A percentile compares a stretch with the other conserved stretches of the same genome.
Conservation (phyloP, 2,888 invertebrate species). For the Folsomia manolachei region DNA sequence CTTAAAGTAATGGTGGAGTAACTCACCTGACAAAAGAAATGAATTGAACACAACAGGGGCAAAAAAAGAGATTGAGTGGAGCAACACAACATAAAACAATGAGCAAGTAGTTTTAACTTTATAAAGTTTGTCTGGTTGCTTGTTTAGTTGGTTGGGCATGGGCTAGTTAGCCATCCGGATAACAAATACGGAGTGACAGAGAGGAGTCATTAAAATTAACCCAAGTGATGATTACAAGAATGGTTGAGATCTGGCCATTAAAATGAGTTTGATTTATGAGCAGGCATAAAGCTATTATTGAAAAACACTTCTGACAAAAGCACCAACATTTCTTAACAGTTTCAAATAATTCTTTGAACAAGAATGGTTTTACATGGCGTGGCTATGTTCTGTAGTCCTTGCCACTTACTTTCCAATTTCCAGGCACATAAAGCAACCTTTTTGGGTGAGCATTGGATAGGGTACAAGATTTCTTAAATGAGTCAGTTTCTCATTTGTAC, state of each 20-base stretch:
- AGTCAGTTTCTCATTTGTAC: no score
- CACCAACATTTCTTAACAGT: neutral
- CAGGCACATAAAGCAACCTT: no score
- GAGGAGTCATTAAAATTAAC: conserved; percentile 25
- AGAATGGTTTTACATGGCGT: neutral
- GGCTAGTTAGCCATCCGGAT: conserved; percentile 5
- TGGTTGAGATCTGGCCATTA: conserved; percentile 36
- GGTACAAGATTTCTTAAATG: no score
- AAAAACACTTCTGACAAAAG: conserved; percentile 33
- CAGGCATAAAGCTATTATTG: conserved; percentile 41
- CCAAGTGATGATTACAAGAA: conserved; percentile 36
- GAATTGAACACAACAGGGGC: neutral
- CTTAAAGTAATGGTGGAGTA: no score
- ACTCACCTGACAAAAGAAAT: no score
- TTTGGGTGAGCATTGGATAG: no score
- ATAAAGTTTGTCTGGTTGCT: no score
- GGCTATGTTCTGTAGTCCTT: neutral
- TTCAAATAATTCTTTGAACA: neutral
- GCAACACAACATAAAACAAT: neutral
- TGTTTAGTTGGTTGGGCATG: neutral
- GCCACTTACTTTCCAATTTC: no score
- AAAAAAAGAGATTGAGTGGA: neutral
- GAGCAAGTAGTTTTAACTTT: neutral
- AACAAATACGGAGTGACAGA: conserved; percentile 23
- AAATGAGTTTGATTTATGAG: conserved; percentile 39